Percentiles rank a stretch among this genome's conserved stretches.
phyloP scores from a whole-genome alignment of 2,797 vertebrate genomes.

The Ptychadena robeensis region DNA sequence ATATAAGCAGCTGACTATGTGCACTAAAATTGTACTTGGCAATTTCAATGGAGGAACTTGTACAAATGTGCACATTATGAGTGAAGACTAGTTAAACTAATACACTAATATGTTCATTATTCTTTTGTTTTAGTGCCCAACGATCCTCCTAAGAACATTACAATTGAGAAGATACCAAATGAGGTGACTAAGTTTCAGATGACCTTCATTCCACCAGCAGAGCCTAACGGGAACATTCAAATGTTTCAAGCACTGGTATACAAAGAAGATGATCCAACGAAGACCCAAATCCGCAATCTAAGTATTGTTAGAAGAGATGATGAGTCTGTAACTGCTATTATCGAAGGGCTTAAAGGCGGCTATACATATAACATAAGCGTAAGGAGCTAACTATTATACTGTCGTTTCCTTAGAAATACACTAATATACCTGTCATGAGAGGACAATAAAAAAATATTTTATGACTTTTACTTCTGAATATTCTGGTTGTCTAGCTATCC shows the following conservation, averaged over 20 bases:
- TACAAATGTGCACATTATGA: too few species aligned
- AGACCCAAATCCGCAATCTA: slow-evolving; percentile 81
- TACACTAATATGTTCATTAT: not conserved
- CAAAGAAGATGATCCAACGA: slow-evolving; percentile 77
- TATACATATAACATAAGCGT: slow-evolving; percentile 90
- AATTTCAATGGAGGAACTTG: too few species aligned
- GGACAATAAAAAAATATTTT: not conserved
- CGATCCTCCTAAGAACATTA: slow-evolving; percentile 92
- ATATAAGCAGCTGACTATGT: too few species aligned
- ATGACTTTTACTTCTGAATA: not conserved
- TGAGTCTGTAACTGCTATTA: slow-evolving; percentile 80
- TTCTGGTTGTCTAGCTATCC: not conserved
- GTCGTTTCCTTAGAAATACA: not conserved
- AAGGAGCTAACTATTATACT: slow-evolving; percentile 61
- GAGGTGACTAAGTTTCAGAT: slow-evolving; percentile 88
- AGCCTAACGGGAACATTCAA: slow-evolving; percentile 91
- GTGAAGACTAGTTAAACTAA: not conserved
- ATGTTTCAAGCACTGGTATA: slow-evolving; percentile 86
- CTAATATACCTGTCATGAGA: not conserved
- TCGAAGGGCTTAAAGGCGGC: slow-evolving; percentile 93
- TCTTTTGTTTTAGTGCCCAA: slow-evolving; percentile 81
- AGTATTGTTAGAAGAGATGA: slow-evolving; percentile 78
- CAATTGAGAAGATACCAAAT: slow-evolving; percentile 84
- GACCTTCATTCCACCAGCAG: slow-evolving; percentile 88
- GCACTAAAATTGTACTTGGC: too few species aligned